A percentile compares a stretch with the other conserved stretches of the same genome.
These are phyloP conservation scores for Zaprionus taronus DNA, from an alignment of 1,140 invertebrate genomes.

Conservation along the genomic window DNA sequence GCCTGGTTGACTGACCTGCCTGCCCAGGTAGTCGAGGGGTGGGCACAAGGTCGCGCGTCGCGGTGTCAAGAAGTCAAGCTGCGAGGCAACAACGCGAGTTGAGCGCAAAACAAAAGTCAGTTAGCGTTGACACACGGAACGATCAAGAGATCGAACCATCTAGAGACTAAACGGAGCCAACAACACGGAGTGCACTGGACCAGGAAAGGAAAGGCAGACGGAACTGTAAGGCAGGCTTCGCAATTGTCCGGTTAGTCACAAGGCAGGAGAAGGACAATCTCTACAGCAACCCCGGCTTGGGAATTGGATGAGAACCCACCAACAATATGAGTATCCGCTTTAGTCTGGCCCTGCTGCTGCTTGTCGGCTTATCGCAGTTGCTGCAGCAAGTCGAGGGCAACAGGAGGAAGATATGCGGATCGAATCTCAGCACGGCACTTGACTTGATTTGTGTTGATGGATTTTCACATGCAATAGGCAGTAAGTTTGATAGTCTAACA, in stretches of 20 bases:
- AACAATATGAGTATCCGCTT: slow-evolving; percentile 50
- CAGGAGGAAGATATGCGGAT: slow-evolving; percentile 63
- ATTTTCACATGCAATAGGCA: slow-evolving; percentile 40
- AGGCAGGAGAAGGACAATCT: slow-evolving; percentile 1
- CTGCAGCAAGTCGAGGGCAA: slow-evolving; percentile 56
- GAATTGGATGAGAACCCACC: slow-evolving; percentile 21
- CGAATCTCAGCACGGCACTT: slow-evolving; percentile 61
- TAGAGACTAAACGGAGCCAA: neutral
- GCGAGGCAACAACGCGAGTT: slow-evolving; percentile 20
- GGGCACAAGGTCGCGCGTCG: neutral
- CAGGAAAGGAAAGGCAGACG: neutral
- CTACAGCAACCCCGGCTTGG: neutral
- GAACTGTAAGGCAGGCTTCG: slow-evolving; percentile 20
- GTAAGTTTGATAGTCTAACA: slow-evolving; percentile 41
- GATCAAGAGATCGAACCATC: slow-evolving; percentile 32
- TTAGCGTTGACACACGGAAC: slow-evolving; percentile 65
- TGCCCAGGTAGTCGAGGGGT: neutral
- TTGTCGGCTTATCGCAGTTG: slow-evolving; percentile 55
- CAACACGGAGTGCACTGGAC: neutral
- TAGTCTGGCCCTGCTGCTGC: slow-evolving; percentile 56
- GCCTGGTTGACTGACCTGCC: slow-evolving; percentile 35
- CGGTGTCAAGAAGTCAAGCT: slow-evolving; percentile 48
- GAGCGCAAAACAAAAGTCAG: slow-evolving; percentile 34
- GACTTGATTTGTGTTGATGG: slow-evolving; percentile 68
- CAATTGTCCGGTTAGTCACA: slow-evolving; percentile 20